Percentiles rank a stretch among this genome's conserved stretches.
Evolutionary conservation across 2,797 vertebrate genomes (phyloP).

Genomic region (Platalea minor): DNA sequence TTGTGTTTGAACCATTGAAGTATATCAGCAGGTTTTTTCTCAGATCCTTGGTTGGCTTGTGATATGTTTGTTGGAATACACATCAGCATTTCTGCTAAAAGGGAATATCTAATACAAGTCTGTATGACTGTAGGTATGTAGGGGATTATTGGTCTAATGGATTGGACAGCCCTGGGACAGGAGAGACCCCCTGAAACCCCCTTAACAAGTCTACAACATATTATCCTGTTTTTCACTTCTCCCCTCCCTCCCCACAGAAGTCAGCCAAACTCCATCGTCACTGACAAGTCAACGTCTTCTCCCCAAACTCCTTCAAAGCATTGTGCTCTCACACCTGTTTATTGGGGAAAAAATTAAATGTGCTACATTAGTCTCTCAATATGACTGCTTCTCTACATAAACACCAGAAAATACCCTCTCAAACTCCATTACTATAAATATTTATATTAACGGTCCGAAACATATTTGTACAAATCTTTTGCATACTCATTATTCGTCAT

Average conservation of each 20-base stretch:
- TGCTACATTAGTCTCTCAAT: not conserved
- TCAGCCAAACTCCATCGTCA: not conserved
- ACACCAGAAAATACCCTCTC: not conserved
- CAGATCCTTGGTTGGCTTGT: not conserved
- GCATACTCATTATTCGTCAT: not conserved
- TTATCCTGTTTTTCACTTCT: not conserved
- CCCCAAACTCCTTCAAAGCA: not conserved
- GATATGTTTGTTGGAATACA: not conserved
- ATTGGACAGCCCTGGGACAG: not conserved
- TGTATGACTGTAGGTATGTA: not conserved
- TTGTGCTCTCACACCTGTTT: not conserved
- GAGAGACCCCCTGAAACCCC: not conserved
- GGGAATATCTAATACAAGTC: not conserved
- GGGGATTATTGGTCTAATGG: not conserved
- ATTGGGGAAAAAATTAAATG: not conserved
- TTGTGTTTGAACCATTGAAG: not conserved
- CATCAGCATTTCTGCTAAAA: not conserved
- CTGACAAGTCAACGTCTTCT: not conserved
- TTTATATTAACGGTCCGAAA: not conserved
- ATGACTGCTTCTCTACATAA: not conserved
- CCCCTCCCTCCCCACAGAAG: not conserved
- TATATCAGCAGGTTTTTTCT: not conserved
- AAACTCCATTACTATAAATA: not conserved
- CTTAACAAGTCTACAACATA: not conserved
- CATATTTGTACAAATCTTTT: not conserved